phyloP scores from a whole-genome alignment of 2,113 vertebrate species.

The Prionailurus viverrinus region DNA sequence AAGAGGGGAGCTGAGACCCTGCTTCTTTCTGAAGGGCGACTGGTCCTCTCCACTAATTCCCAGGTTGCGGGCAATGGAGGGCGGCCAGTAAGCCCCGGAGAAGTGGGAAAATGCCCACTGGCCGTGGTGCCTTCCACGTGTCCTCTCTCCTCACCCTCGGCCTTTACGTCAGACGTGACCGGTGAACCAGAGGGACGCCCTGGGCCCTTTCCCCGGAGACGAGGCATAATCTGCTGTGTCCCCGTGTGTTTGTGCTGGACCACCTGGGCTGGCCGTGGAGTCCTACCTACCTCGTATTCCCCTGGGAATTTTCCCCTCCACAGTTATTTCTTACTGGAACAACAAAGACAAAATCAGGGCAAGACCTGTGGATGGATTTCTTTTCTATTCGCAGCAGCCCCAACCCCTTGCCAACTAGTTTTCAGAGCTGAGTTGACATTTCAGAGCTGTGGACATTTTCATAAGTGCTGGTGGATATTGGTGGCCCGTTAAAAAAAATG shows the following conservation, averaged over 20 bases:
- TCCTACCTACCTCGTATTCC: not conserved
- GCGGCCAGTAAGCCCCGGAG: not conserved
- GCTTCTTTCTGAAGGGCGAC: too few species aligned
- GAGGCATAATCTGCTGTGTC: not conserved
- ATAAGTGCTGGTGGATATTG: not conserved
- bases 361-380: not conserved
- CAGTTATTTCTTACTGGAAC: not conserved
- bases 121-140: too few species aligned
- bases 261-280: not conserved
- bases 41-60: not conserved
- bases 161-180: accelerated
- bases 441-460: not conserved
- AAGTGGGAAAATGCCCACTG: not conserved
- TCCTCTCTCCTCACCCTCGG: too few species aligned
- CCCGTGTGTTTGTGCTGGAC: not conserved
- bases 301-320: not conserved
- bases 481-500: not conserved
- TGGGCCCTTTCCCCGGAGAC: not conserved
- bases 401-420: not conserved
- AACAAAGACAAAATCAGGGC: not conserved
- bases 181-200: not conserved
- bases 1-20: too few species aligned
- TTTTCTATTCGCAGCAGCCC: not conserved
- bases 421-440: not conserved
- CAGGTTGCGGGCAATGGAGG: not conserved